A percentile compares a stretch with the other conserved stretches of the same genome.
Conservation (phyloP, 2,888 invertebrate genomes). For the Coremacera marginata region DNA sequence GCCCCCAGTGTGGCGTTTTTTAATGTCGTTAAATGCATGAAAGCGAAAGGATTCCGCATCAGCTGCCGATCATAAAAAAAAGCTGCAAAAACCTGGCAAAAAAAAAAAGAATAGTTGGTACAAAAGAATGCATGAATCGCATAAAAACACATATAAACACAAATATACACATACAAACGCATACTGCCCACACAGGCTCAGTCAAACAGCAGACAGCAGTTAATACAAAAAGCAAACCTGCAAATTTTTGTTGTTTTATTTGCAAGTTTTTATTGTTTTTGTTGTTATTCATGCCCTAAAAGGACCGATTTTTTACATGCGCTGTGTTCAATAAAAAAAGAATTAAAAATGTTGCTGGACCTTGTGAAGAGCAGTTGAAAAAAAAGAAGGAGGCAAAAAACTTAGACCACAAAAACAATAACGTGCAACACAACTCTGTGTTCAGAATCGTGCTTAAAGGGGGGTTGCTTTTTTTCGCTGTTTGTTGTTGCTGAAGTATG, state of each 20-base stretch:
- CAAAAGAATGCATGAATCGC: not conserved
- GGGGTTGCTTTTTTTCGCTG: not conserved
- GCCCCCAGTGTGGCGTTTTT: slow-evolving; percentile 25
- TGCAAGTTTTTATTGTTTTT: not conserved
- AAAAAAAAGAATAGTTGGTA: slow-evolving; percentile 4
- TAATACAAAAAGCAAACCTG: not conserved
- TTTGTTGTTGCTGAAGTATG: slow-evolving; percentile 40
- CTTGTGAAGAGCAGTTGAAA: not conserved
- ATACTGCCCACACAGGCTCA: not conserved
- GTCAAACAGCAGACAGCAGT: not conserved
- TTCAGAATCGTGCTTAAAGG: not conserved
- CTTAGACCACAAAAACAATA: not conserved
- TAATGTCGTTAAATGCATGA: slow-evolving; percentile 62
- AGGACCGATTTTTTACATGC: not conserved
- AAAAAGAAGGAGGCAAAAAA: not conserved
- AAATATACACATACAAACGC: not conserved
- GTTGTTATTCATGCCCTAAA: not conserved
- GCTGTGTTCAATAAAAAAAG: not conserved
- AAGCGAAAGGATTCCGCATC: slow-evolving; percentile 66
- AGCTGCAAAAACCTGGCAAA: slow-evolving; percentile 12
- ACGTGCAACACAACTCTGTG: not conserved
- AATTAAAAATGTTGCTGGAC: slow-evolving; percentile 3
- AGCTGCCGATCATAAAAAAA: slow-evolving; percentile 37
- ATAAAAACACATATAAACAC: not conserved
- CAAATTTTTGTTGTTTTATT: not conserved